Evolutionary conservation across 2,113 vertebrate species (phyloP).

Genomic region (Caracal caracal): DNA sequence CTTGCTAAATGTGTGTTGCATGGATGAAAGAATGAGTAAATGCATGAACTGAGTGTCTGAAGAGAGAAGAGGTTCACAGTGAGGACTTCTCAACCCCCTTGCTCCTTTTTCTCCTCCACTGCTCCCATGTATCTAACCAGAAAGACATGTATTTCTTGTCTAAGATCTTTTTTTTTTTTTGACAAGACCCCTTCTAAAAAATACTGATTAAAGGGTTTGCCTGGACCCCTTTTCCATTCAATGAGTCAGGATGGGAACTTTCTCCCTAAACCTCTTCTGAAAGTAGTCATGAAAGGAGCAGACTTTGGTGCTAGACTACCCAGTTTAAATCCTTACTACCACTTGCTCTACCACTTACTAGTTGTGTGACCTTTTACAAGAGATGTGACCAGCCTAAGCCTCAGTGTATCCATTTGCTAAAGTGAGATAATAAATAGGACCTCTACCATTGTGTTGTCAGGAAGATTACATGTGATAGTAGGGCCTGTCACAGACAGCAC

Average conservation of each 20-base stretch:
- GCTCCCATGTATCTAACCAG: neutral
- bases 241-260: neutral
- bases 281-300: neutral
- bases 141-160: neutral
- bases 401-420: neutral
- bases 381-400: neutral
- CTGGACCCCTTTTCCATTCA: neutral
- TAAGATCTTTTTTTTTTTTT: neutral
- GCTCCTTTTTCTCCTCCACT: neutral
- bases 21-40: neutral
- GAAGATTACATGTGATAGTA: slow-evolving; percentile 38
- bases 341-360: neutral
- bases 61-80: neutral
- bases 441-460: neutral
- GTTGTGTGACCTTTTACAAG: neutral
- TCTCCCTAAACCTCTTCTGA: slow-evolving; percentile 10
- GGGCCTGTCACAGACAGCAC: neutral
- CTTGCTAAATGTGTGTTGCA: neutral
- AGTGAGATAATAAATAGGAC: slow-evolving; percentile 13
- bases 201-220: neutral
- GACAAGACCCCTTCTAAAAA: neutral
- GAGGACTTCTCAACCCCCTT: neutral
- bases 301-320: neutral
- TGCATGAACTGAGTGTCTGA: neutral
- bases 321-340: slow-evolving; percentile 13